A percentile compares a stretch with the other conserved stretches of the same genome.
Evolutionary conservation across 2,113 vertebrate species (phyloP).

Genomic region (Saccopteryx bilineata): DNA sequence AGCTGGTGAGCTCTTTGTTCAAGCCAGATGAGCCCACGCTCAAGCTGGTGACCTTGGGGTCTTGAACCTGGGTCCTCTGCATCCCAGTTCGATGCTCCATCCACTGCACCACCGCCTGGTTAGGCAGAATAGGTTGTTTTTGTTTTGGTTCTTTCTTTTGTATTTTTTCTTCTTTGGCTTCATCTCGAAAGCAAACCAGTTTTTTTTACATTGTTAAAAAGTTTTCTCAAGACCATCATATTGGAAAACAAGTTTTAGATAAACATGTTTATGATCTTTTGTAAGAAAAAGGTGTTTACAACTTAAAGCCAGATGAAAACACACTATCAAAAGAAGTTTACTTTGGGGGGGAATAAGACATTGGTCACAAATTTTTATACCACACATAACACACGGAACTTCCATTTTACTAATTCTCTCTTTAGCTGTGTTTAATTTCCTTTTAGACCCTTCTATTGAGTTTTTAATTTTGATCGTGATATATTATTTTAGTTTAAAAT

Average conservation of each 20-base stretch:
- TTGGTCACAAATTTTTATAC: not conserved
- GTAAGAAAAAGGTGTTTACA: not conserved
- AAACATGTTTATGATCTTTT: not conserved
- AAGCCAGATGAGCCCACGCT: no score
- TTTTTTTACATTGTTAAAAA: not conserved
- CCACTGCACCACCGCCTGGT: no score
- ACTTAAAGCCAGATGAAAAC: not conserved
- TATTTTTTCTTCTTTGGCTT: not conserved
- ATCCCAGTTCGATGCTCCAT: no score
- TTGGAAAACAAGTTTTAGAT: not conserved
- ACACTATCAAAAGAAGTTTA: not conserved
- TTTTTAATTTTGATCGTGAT: not conserved
- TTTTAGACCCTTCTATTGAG: not conserved
- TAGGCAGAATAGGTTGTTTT: no score
- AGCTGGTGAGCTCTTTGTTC: no score
- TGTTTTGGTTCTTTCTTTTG: no score
- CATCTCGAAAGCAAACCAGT: not conserved
- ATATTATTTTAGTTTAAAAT: not conserved
- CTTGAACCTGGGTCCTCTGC: no score
- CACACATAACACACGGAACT: not conserved
- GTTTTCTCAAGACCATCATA: not conserved
- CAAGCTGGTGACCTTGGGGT: no score
- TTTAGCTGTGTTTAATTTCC: constrained; percentile 33
- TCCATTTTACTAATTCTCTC: constrained; percentile 16
- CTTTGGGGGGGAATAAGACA: not conserved